Base-by-base conservation (phyloP, 2,113 vertebrate genomes). In the Dromas ardeola region DNA sequence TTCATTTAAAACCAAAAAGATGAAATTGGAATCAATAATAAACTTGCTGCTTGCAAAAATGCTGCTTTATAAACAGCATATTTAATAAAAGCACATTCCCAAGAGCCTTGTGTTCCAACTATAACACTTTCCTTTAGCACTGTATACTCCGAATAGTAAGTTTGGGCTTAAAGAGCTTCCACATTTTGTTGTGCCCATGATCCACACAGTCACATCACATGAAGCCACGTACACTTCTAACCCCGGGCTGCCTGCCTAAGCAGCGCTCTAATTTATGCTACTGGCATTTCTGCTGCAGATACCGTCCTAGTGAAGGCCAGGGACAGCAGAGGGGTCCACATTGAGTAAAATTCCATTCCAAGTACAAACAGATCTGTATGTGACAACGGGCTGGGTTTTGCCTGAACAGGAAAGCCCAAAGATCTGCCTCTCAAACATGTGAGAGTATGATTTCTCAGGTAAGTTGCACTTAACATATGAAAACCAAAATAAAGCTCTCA, bases 351-450 rank as follows among this genome's bases (percentile, higher is more conserved):
- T 18, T 30, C 30, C 42, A 13, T 49, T 80, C 49, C 42, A 42
- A 61, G 52, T 26, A 73, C 36, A 87, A 62, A 45, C 2, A 81
- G 34, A 52, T 22, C 27, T 26, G 9, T 29, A 14, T 36, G 45
- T 17, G 42, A 55, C 36, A 56, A 56, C 0, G 0, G 59, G 49
- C 9, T 69, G 34, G 20, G 14, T 27, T 36, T 34, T 42, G 17
- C 34, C 52, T 15, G 7, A 34, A 9, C 1, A 1, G 36, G 16
- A 82, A 86, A 88, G 26, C 15, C 21, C 34, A 34, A 47, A 70
- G 50, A 32, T 22, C 7, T 43, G 40, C 29, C 66, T 81, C 73
- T 42, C 16, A 67, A 29, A 74, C 61, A 30, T 1, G 2, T 1
- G 5, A 29, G 32, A 27, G 23, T 7, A 10, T 2, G 9, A 38